Conservation (phyloP, 2,888 invertebrate species). For the Gnatocerus cornutus region DNA sequence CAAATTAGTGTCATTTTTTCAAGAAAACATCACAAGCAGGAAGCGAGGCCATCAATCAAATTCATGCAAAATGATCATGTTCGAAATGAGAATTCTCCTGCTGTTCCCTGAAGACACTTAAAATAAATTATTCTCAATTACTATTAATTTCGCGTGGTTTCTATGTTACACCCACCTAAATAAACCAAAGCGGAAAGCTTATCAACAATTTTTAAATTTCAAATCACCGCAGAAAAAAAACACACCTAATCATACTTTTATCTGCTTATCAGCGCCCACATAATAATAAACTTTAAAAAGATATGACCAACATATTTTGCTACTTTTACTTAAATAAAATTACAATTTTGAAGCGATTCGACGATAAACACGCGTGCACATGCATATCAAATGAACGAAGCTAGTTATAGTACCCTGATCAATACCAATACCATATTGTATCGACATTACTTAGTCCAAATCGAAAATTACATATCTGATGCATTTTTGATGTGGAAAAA, state of each 20-base stretch:
- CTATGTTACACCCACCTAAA: too few species aligned
- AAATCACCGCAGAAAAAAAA: too few species aligned
- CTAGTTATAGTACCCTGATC: not conserved
- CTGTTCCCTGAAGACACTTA: too few species aligned
- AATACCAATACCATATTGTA: not conserved
- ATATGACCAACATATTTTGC: not conserved
- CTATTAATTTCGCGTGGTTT: too few species aligned
- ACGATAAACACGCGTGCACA: constrained; percentile 2
- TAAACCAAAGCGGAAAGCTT: too few species aligned
- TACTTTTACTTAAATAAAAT: constrained; percentile 4
- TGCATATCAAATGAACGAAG: not conserved
- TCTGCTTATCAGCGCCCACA: not conserved
- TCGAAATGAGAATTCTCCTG: too few species aligned
- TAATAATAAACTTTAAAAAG: not conserved
- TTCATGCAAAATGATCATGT: too few species aligned
- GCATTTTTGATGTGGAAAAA: not conserved
- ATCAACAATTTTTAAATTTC: too few species aligned
- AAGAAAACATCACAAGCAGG: not conserved
- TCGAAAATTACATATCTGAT: not conserved
- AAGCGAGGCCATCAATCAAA: not conserved
- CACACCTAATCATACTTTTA: too few species aligned
- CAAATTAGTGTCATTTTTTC: not conserved
- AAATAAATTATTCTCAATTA: too few species aligned
- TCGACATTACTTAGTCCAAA: not conserved
- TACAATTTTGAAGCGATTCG: not conserved